phyloP scores from a whole-genome alignment of 2,888 invertebrate species.

The Anorthoa munda region DNA sequence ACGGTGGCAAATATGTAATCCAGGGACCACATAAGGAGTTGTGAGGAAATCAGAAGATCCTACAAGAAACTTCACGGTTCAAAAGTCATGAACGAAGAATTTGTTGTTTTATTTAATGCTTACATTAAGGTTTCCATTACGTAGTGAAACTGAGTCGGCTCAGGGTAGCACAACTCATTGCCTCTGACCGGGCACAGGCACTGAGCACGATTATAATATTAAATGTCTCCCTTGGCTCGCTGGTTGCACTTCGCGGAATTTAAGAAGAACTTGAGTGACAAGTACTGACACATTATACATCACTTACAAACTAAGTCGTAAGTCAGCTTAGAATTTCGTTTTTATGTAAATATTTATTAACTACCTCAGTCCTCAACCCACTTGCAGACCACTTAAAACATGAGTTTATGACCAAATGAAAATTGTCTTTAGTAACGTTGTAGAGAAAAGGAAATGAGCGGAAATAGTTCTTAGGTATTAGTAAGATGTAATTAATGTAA shows the following conservation, averaged over 20 bases:
- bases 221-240: conserved; percentile 42
- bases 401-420: conserved; percentile 54
- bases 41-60: neutral
- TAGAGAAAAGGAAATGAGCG: conserved; percentile 54
- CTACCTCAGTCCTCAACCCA: conserved; percentile 26
- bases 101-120: conserved; percentile 30
- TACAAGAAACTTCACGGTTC: neutral
- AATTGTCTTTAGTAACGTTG: conserved; percentile 44
- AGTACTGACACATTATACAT: conserved; percentile 35
- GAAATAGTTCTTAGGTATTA: conserved; percentile 46
- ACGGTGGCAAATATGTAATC: conserved; percentile 14
- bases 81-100: conserved; percentile 11
- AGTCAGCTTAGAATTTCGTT: conserved; percentile 30
- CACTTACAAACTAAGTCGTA: conserved; percentile 2
- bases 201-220: conserved; percentile 49
- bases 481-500: conserved; percentile 34
- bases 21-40: neutral
- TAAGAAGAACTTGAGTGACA: conserved; percentile 48
- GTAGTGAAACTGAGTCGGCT: conserved; percentile 40
- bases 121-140: conserved; percentile 34
- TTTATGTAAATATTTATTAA: conserved; percentile 28
- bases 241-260: conserved; percentile 48
- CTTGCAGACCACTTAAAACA: conserved; percentile 20
- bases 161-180: conserved; percentile 38
- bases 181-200: neutral